A percentile compares a stretch with the other conserved stretches of the same genome.
Conservation (phyloP, 2,797 vertebrate species). For the Cottoperca gobio region DNA sequence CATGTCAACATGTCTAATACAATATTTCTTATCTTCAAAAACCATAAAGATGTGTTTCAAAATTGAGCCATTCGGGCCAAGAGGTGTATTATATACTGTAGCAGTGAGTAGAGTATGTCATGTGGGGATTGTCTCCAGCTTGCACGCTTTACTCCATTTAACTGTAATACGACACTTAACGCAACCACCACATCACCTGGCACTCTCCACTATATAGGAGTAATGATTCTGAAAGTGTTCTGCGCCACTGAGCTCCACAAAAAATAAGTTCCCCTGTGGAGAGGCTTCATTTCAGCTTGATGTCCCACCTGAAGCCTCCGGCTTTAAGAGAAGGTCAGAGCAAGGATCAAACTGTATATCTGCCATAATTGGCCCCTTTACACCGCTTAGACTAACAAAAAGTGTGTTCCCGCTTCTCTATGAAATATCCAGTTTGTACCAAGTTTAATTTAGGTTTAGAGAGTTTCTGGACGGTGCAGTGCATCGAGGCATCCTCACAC, state of each 20-base stretch:
- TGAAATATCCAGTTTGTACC: constrained; percentile 1
- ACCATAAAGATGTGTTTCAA: neutral
- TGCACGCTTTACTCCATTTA: neutral
- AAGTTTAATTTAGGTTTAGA: neutral
- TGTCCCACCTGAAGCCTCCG: neutral
- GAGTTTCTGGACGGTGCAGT: neutral
- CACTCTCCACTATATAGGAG: neutral
- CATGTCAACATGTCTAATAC: neutral
- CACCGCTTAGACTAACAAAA: neutral
- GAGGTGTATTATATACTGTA: neutral
- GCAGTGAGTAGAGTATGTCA: neutral
- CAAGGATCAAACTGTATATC: constrained; percentile 7
- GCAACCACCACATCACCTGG: neutral
- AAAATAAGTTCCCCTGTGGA: neutral
- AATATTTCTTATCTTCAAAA: neutral
- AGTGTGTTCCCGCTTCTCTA: constrained; percentile 8
- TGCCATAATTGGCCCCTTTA: constrained; percentile 1
- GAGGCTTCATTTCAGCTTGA: neutral
- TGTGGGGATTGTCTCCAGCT: neutral
- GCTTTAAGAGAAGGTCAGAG: neutral
- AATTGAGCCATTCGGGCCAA: neutral
- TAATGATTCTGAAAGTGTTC: neutral
- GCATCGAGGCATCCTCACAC: neutral
- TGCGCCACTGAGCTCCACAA: neutral
- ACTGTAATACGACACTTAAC: neutral